A percentile compares a stretch with the other conserved stretches of the same genome.
phyloP scores from a whole-genome alignment of 2,888 invertebrate genomes.

The Drosophila nigritarsus region DNA sequence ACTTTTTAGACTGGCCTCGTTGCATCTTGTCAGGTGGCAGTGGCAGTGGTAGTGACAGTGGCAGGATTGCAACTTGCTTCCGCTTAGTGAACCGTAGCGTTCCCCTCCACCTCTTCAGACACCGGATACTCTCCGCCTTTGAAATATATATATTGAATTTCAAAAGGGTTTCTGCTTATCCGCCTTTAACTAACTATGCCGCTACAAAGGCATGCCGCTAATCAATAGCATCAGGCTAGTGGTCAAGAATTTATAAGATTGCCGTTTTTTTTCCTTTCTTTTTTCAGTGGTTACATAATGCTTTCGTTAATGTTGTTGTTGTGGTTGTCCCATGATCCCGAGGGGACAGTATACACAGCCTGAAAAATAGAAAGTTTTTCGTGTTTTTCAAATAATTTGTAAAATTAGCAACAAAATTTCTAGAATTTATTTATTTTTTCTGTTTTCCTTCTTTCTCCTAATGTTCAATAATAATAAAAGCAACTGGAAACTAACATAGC shows the following conservation, averaged over 20 bases:
- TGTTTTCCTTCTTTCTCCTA: not conserved
- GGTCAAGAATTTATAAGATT: constrained; percentile 41
- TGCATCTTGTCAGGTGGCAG: constrained; percentile 56
- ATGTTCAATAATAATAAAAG: not conserved
- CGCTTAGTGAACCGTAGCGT: constrained; percentile 55
- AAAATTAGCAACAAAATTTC: no score
- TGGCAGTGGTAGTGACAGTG: constrained; percentile 41
- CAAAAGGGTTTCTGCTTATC: constrained; percentile 56
- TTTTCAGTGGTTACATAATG: constrained; percentile 6
- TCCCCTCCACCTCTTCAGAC: constrained; percentile 10
- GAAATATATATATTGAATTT: constrained; percentile 68
- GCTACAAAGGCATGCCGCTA: constrained; percentile 71
- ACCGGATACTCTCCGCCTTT: constrained; percentile 50
- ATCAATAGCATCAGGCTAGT: constrained; percentile 46
- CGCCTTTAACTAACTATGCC: constrained; percentile 17
- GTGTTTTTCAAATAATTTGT: no score
- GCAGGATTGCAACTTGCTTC: constrained; percentile 47
- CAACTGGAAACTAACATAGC: not conserved
- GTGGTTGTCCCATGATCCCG: not conserved
- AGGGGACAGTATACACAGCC: not conserved
- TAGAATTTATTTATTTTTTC: not conserved
- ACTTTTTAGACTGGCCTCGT: constrained; percentile 11
- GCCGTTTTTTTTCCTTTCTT: not conserved
- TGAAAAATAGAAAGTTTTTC: not conserved
- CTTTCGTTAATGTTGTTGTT: not conserved